These are phyloP conservation scores for Cyclopterus lumpus DNA, from an alignment of 2,797 vertebrate species.

Conservation along the genomic window DNA sequence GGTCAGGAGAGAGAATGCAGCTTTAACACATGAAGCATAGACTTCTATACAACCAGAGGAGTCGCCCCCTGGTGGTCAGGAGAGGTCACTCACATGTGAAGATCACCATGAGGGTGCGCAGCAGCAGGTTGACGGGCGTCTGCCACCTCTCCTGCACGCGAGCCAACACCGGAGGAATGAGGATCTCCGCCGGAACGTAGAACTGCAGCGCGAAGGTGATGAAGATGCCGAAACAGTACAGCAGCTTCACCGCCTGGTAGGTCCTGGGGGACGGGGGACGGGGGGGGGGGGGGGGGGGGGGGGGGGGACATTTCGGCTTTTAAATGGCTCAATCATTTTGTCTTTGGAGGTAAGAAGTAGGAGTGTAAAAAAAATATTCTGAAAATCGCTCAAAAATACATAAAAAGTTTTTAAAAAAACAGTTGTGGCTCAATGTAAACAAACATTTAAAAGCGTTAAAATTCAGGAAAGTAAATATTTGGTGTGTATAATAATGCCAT, in stretches of 20 bases:
- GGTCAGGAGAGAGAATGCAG: too few species aligned
- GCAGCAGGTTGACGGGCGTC: conserved; percentile 83
- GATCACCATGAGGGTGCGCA: conserved; percentile 86
- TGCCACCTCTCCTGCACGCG: conserved; percentile 82
- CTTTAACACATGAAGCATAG: too few species aligned
- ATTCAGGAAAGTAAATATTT: too few species aligned
- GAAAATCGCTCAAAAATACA: too few species aligned
- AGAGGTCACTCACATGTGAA: conserved; percentile 89
- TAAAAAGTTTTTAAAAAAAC: too few species aligned
- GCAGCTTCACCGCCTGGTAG: conserved; percentile 95
- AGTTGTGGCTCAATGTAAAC: background rate
- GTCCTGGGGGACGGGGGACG: conserved; percentile 81
- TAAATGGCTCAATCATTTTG: too few species aligned
- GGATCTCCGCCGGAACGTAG: conserved; percentile 94
- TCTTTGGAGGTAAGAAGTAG: too few species aligned
- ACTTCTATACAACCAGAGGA: too few species aligned
- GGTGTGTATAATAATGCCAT: too few species aligned
- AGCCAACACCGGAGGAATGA: conserved; percentile 84
- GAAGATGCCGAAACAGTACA: conserved; percentile 95
- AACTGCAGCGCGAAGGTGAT: conserved; percentile 97
- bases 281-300: background rate
- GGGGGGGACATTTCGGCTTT: too few species aligned
- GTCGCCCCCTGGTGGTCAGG: too few species aligned
- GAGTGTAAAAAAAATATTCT: too few species aligned
- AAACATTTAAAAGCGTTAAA: background rate